Evolutionary conservation across 2,113 vertebrate genomes (phyloP).

Genomic region (Jaculus jaculus): DNA sequence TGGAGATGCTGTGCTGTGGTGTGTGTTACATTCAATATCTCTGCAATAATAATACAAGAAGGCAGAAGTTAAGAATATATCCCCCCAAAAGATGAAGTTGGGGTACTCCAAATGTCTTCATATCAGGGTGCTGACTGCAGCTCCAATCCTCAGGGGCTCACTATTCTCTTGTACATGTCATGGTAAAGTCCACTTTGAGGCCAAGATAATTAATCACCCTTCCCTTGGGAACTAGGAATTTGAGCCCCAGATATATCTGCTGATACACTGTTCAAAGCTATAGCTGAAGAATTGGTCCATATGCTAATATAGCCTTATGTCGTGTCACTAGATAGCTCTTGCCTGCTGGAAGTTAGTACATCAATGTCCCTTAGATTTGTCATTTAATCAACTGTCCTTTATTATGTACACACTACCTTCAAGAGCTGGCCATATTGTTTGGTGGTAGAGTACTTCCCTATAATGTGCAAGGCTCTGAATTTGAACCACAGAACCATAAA

Average conservation of each 20-base stretch:
- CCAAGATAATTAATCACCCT: background rate
- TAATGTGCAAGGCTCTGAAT: background rate
- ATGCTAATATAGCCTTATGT: background rate
- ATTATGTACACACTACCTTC: background rate
- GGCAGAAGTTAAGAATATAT: slow-evolving; percentile 14
- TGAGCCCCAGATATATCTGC: background rate
- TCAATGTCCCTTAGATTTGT: background rate
- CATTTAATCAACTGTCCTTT: background rate
- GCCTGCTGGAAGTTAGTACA: background rate
- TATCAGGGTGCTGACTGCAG: background rate
- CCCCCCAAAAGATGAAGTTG: background rate
- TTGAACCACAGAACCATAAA: background rate
- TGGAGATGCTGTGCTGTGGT: background rate
- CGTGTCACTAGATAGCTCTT: background rate
- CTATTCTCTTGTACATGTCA: background rate
- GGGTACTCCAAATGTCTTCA: background rate
- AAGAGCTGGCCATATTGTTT: background rate
- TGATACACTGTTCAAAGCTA: background rate
- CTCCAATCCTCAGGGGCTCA: background rate
- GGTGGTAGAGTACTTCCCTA: background rate
- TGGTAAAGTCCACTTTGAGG: background rate
- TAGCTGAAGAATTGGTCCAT: slow-evolving; percentile 1
- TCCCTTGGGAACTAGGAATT: background rate
- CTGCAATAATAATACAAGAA: background rate
- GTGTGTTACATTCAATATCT: slow-evolving; percentile 9